Evolutionary conservation across 2,113 vertebrate genomes (phyloP).

Genomic region (Ibidorhyncha struthersii): DNA sequence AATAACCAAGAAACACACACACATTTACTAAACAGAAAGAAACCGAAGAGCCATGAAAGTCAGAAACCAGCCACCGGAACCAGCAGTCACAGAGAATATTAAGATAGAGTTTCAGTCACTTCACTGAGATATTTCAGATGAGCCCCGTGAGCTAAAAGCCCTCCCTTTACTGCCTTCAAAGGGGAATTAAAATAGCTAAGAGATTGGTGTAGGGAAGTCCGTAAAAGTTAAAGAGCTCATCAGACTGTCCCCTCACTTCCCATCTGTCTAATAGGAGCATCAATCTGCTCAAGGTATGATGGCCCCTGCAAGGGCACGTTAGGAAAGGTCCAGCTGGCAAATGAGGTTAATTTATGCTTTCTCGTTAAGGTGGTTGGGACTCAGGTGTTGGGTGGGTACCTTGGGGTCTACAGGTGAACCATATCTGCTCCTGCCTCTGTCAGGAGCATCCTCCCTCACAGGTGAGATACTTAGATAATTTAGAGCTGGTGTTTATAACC

Average conservation of each 20-base stretch:
- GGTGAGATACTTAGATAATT: accelerated
- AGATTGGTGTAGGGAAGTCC: neutral
- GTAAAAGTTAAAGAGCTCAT: slow-evolving; percentile 1
- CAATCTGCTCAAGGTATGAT: neutral
- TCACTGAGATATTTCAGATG: neutral
- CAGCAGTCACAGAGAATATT: neutral
- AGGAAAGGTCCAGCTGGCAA: neutral
- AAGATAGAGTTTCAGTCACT: neutral
- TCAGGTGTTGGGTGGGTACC: neutral
- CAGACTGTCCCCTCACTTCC: neutral
- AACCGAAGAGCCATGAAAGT: neutral
- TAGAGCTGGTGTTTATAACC: neutral
- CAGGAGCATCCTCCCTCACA: neutral
- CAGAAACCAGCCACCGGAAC: neutral
- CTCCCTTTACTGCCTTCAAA: slow-evolving; percentile 15
- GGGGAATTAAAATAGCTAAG: slow-evolving; percentile 10
- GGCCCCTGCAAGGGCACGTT: neutral
- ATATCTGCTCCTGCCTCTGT: neutral
- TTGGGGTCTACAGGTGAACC: neutral
- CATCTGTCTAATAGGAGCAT: neutral
- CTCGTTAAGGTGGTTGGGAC: neutral
- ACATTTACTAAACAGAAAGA: neutral
- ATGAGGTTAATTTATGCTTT: neutral
- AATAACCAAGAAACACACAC: neutral
- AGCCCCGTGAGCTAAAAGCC: neutral